Evolutionary conservation across 23 tunicate species (phyloP), one percentile per base, ranked within the genome.

Genomic region (Corella eumyota): DNA sequence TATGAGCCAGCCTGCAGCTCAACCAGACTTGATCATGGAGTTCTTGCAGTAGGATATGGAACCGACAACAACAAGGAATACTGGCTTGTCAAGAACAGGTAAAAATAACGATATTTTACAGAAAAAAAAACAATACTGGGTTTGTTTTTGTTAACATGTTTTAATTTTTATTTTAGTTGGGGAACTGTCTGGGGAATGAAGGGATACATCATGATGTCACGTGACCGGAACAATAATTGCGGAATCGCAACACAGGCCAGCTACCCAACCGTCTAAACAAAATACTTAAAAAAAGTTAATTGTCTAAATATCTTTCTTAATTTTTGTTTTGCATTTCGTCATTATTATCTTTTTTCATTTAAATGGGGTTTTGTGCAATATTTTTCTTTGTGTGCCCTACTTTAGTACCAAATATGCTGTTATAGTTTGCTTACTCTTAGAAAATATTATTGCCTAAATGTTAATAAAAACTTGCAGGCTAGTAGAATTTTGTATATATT

Each of bases 71-170:
- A 78, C 2, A 36, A 58, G 7, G 73, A 69, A 34, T 90, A 67
- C 51, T 90, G 98, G 98, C 64, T 90, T 56, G 98, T 90, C 1
- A 80, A 77, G 57, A 90, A 90, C 75, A 81, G 91, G 94, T 84
- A 7, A 40, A 40, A 40, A 15, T 15, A 40, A 40, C 11, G 15
- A 40, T 15, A 40, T 40, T 40, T 40, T 9, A 9, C 48, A 40
- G 15, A 40, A 9, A 9, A 15, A 40, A 9, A 40, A 40, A 40
- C 11, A 40, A 40, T 40, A 40, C n/a, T n/a, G n/a, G n/a, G n/a
- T n/a, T n/a, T 11, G 48, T 40, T 9, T 40, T 40, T 40, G 15
- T 11, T 40, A 40, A 40, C 48, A 40, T 9, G n/a, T 40, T 40
- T 40, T 40, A 15, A 40, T 60, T 3, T 31, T 22, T 60, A 32